Evolutionary conservation across 2,113 vertebrate species (phyloP), one percentile per base, ranked within the genome.

Genomic region (Siphamia tubifer): DNA sequence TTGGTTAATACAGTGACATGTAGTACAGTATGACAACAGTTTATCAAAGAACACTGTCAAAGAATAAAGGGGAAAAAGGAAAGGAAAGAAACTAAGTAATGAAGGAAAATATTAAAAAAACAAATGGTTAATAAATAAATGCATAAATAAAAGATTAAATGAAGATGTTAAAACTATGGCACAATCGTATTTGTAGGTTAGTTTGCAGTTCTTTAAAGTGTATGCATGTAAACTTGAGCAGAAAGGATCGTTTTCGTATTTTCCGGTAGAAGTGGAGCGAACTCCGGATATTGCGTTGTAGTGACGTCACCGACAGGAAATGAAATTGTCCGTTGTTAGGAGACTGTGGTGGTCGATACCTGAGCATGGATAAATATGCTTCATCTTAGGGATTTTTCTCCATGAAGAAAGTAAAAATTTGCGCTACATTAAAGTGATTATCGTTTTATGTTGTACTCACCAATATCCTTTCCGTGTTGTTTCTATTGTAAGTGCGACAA

Each of bases 291-390:
- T 84, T 32, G 67, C 81, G 76, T 15, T n/a, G 2, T 0, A 2
- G 8, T 42, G 36, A 69, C 4, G 71, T 74, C 30, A 44, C 4
- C 2, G 74, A 38, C 34, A 53, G 83, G 85, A 86, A 86, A 73
- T 79, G 40, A 56, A 57, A 65, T 35, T 68, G 65, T 53, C 47
- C 28, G 25, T 34, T 16, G 11, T 20, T 51, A 8, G 20, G 25
- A 16, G 60, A n/a, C n/a, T n/a, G 45, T 31, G 69, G 19, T 61
- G 2, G 10, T 38, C 28, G 5, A 4, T 38, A 25, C n/a, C n/a
- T n/a, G n/a, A 10, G 1, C 28, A 9, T 45, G 12, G 17, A 38
- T 42, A 1, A 13, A 25, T 38, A 17, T 12, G 6, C 5, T 28
- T 53, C 3, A 12, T n/a, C n/a, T n/a, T 17, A 32, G 21, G 8